These are phyloP conservation scores for Nothobranchius furzeri DNA, from an alignment of 2,113 vertebrate genomes.

Conservation along the genomic window DNA sequence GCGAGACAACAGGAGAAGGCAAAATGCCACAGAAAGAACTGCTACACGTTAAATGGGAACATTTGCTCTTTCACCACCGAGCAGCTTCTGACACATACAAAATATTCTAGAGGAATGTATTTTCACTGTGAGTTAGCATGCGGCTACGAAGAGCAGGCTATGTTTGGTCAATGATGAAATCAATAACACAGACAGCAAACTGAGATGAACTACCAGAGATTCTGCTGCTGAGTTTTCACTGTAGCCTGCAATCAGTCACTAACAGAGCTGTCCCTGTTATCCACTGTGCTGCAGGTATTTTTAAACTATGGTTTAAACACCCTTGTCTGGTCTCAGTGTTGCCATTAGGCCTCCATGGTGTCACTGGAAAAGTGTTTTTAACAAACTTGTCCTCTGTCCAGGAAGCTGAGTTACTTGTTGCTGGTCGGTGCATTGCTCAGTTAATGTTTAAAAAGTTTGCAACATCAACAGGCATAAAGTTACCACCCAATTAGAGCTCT, in stretches of 20 bases:
- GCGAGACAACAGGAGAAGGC: conserved; percentile 77
- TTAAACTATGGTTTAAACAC: conserved; percentile 58
- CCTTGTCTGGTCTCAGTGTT: conserved; percentile 14
- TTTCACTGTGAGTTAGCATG: conserved; percentile 27
- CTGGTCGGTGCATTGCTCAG: too few relatives aligned
- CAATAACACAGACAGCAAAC: conserved; percentile 58
- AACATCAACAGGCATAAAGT: conserved; percentile 5
- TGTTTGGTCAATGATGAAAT: conserved; percentile 19
- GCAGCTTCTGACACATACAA: conserved; percentile 43
- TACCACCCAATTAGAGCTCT: conserved; percentile 33
- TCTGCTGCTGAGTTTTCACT: conserved; percentile 26
- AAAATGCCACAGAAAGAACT: conserved; percentile 74
- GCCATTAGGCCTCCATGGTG: neutral
- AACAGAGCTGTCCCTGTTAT: conserved; percentile 12
- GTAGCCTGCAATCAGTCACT: conserved; percentile 23
- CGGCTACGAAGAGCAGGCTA: conserved; percentile 10
- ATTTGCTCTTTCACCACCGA: conserved; percentile 52
- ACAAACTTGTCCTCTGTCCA: conserved; percentile 53
- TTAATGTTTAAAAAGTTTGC: too few relatives aligned
- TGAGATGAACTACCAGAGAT: conserved; percentile 54
- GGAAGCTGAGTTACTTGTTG: conserved; percentile 61
- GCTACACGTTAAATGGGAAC: conserved; percentile 65
- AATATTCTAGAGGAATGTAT: conserved; percentile 39
- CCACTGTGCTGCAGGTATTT: conserved; percentile 4
- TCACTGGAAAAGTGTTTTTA: conserved; percentile 23